Evolutionary conservation across 1,140 invertebrate genomes (phyloP).

Genomic region (Panagrolaimus sp.): DNA sequence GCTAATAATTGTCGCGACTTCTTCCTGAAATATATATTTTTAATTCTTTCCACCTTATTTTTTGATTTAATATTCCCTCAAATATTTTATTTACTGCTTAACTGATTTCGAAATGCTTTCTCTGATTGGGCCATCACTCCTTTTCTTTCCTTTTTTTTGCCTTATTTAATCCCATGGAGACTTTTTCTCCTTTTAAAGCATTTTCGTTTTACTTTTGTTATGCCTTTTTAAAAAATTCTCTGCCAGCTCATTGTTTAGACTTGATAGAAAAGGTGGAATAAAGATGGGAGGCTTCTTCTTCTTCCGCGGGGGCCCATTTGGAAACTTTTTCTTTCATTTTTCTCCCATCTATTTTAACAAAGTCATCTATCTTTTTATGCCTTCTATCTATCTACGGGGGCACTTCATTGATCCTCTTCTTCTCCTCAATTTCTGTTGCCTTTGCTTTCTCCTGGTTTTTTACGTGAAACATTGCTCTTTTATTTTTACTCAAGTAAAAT

Average conservation of each 20-base stretch:
- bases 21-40: conserved; percentile 6
- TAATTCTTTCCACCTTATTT: not conserved
- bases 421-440: no score
- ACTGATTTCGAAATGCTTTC: not conserved
- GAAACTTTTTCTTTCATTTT: not conserved
- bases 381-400: not conserved
- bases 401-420: conserved; percentile 12
- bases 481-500: no score
- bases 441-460: no score
- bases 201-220: conserved; percentile 4
- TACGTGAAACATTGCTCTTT: no score
- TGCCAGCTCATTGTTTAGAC: not conserved
- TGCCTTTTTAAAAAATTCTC: not conserved
- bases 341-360: not conserved
- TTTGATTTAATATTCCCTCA: no score
- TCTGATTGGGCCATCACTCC: not conserved
- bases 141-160: not conserved
- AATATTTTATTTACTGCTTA: conserved; percentile 1
- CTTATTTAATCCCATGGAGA: conserved; percentile 9
- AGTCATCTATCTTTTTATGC: conserved; percentile 15
- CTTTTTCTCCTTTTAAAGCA: not conserved
- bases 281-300: not conserved
- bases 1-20: not conserved
- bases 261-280: conserved; percentile 14
- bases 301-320: conserved; percentile 5